Base-by-base conservation (phyloP, 2,113 vertebrate species). In the Gymnarchus niloticus region DNA sequence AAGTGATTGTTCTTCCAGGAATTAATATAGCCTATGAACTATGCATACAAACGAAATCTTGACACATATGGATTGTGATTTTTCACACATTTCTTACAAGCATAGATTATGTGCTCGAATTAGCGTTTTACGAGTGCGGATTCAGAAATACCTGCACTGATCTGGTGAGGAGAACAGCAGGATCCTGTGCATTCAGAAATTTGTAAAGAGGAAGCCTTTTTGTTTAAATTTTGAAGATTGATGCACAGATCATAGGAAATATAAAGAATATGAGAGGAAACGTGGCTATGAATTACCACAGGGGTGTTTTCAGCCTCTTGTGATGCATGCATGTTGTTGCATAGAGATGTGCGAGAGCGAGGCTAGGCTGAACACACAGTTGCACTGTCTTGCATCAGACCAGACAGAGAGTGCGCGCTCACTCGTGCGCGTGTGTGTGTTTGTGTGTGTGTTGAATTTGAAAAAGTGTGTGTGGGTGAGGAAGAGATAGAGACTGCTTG, bases 321-420 rank as follows among this genome's bases (percentile, higher is more conserved):
- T 88, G 87, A 92, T 87, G 90, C 89, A 91, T 88, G 89, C 89
- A 89, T 91, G 91, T 92, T 92, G 92, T 89, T 91, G 89, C 85
- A 89, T 92, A 92, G 92, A 90, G 90, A 88, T 91, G 84, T 86
- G 88, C 89, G 87, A 86, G 89, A 88, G 91, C 91, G 9, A 17
- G 25, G 65, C 69, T 44, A 37, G 69, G 33, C 69, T 90, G 87
- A 89, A 89, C 81, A 85, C 89, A 84, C 88, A 89, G 88, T 92
- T 90, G 87, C 89, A 78, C 84, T 10, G 69, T 89, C 86, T 90
- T 90, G 87, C 89, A 89, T 90, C 90, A 91, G 88, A 85, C 84
- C 49, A 44, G 69, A 52, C 51, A 57, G n/a, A 56, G 21, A 44
- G 69, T 21, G 69, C 9, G 37, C 23, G 48, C 33, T 57, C 28